Evolutionary conservation across 2,797 vertebrate species (phyloP).

Genomic region (Gallirallus australis): DNA sequence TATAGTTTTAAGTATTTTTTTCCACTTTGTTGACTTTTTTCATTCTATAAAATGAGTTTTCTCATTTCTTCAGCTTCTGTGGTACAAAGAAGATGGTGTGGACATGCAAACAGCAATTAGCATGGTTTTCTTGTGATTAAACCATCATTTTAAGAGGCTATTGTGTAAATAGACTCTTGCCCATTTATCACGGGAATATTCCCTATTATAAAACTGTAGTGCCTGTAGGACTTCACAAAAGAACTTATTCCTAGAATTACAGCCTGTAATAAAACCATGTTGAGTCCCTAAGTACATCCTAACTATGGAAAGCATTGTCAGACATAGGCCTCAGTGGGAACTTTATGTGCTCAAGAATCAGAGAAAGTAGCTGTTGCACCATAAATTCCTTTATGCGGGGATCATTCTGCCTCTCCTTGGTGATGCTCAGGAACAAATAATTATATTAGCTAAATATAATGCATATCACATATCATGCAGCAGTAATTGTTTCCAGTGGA

Average conservation of each 20-base stretch:
- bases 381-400: constrained; percentile 51
- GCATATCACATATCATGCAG: constrained; percentile 10
- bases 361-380: constrained; percentile 22
- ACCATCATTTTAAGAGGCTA: neutral
- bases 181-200: neutral
- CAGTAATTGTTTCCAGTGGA: constrained; percentile 42
- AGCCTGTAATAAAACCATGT: constrained; percentile 32
- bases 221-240: constrained; percentile 7
- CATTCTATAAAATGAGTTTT: neutral
- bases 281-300: constrained; percentile 26
- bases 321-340: constrained; percentile 2
- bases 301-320: constrained; percentile 11
- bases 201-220: neutral
- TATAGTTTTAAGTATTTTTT: neutral
- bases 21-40: neutral
- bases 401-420: constrained; percentile 22
- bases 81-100: neutral
- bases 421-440: constrained; percentile 49
- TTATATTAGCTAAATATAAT: constrained; percentile 48
- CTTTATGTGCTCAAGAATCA: constrained; percentile 30
- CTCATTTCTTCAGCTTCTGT: neutral
- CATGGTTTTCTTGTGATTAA: neutral
- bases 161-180: neutral
- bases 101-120: neutral
- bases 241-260: constrained; percentile 34